A percentile compares a stretch with the other conserved stretches of the same genome.
phyloP scores from a whole-genome alignment of 2,888 invertebrate species.

The Pseudeuparius sepicola region DNA sequence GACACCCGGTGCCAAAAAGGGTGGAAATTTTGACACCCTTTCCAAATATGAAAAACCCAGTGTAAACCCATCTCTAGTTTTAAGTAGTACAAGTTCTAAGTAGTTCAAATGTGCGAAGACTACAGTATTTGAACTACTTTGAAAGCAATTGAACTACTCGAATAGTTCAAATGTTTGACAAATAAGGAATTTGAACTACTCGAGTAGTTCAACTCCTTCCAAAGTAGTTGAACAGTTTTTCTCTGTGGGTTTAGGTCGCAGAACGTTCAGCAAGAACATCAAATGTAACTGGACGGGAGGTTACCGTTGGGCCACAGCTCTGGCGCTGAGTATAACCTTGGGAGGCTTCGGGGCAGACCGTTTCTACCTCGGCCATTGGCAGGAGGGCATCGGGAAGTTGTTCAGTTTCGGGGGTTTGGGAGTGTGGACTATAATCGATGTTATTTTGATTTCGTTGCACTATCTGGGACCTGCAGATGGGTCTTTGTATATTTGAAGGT shows the following conservation, averaged over 20 bases:
- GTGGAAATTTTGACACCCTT: too few relatives aligned
- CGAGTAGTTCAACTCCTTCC: too few relatives aligned
- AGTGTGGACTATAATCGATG: conserved; percentile 98
- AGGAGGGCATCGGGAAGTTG: conserved; percentile 96
- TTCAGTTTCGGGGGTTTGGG: conserved; percentile 99
- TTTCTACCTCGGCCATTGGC: conserved; percentile 98
- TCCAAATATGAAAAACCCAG: too few relatives aligned
- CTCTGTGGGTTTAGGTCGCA: conserved; percentile 67
- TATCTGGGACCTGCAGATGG: conserved; percentile 98
- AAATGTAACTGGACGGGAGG: conserved; percentile 96
- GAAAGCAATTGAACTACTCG: too few relatives aligned
- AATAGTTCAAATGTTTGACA: too few relatives aligned
- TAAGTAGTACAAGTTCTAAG: too few relatives aligned
- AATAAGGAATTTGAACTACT: too few relatives aligned
- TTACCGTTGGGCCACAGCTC: conserved; percentile 89
- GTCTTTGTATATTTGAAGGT: conserved; percentile 66
- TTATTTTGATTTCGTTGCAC: conserved; percentile 92
- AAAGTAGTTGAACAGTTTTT: too few relatives aligned
- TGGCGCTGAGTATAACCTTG: conserved; percentile 85
- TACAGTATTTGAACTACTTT: too few relatives aligned
- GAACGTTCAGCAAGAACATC: conserved; percentile 79
- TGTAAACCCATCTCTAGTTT: too few relatives aligned
- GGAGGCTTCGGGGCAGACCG: conserved; percentile 97
- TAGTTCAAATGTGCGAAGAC: too few relatives aligned
- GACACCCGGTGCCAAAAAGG: too few relatives aligned